Evolutionary conservation across 2,888 invertebrate species (phyloP).

Genomic region (Lasioglossum villosulum): DNA sequence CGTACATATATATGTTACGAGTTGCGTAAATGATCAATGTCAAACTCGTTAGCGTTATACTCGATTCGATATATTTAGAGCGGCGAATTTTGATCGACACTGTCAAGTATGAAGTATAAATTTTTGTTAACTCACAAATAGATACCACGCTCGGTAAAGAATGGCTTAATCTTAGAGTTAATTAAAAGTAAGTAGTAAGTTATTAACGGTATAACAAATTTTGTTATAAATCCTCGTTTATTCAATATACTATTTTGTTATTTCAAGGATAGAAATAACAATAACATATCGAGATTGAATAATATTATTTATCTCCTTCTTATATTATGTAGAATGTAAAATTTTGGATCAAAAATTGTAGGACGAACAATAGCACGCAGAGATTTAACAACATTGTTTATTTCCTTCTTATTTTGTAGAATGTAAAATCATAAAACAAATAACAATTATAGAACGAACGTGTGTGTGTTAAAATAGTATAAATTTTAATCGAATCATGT

Average conservation of each 20-base stretch:
- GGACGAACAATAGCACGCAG: neutral
- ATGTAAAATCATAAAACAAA: neutral
- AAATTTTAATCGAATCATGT: neutral
- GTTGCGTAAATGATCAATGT: neutral
- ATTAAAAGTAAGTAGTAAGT: neutral
- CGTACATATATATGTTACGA: neutral
- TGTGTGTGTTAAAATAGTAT: neutral
- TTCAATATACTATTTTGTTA: neutral
- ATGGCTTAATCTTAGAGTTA: neutral
- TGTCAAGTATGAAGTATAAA: neutral
- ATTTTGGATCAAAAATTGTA: neutral
- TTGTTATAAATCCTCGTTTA: neutral
- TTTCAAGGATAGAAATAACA: neutral
- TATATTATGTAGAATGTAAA: neutral
- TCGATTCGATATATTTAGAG: neutral
- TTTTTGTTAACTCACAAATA: neutral
- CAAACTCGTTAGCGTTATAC: neutral
- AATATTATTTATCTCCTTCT: neutral
- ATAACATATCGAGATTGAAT: neutral
- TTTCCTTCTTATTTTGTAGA: neutral
- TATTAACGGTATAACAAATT: too few species aligned
- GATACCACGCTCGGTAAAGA: neutral
- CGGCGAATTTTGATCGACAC: neutral
- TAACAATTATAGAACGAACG: neutral
- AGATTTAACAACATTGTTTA: neutral